Base-by-base conservation (phyloP, 2,113 vertebrate species). In the Ictalurus furcatus region DNA sequence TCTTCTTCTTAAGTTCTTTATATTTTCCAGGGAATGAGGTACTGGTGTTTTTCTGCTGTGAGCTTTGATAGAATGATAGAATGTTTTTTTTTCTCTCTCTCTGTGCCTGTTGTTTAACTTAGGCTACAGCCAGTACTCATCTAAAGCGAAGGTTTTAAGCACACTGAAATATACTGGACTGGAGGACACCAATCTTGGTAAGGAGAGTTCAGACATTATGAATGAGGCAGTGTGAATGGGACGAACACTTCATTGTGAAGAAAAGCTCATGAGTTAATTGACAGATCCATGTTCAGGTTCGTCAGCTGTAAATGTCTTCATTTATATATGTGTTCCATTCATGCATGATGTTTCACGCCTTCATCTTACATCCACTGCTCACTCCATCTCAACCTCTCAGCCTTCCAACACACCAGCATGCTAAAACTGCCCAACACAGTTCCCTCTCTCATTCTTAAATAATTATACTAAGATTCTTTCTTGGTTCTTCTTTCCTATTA, bases 121-220 rank as follows among this genome's bases (percentile, higher is more conserved):
- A 91, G 90, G 88, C 17, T 87, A 91, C 88, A 91, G 90, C 88
- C 90, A 89, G 73, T 89, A 88, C 71, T 91, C 85, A 30, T 91
- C 88, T 82, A 91, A 91, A 82, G 82, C 40, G 67, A 89, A 91
- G 88, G 56, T 88, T 87, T 91, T 91, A 87, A 91, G 76, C 79
- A 88, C 88, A 23, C 74, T 91, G 82, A 91, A 89, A 88, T 89
- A 87, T 71, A 87, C 86, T 44, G 90, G 83, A 30, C 69, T 67
- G 61, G 88, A 91, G 59, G 90, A 91, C 30, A 25, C 85, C 63
- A 88, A 81, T 28, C 56, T 87, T 63, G 90, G 90, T 91, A 91
- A 91, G 90, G 14, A 76, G 54, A 40, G 44, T 81, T 67, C 76
- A 74, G 76, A 88, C 19, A 4, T 48, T 81, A 40, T 69, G 76